A percentile compares a stretch with the other conserved stretches of the same genome.
These are phyloP conservation scores for Peromyscus nudipes DNA, from an alignment of 2,797 vertebrate species.

Conservation along the genomic window DNA sequence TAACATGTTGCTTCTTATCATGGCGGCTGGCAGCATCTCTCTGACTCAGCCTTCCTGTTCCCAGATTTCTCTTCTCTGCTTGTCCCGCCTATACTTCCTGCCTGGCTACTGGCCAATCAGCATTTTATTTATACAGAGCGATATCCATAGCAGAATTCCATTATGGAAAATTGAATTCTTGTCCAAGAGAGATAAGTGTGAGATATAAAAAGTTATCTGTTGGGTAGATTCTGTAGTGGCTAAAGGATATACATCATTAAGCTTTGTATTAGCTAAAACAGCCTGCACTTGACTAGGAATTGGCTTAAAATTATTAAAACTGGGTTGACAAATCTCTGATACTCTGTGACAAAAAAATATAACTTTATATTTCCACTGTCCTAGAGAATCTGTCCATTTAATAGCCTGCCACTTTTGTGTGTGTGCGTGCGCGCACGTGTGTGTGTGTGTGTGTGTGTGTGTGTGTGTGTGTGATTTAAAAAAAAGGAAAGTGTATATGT, in stretches of 20 bases:
- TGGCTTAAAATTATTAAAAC: slow-evolving; percentile 10
- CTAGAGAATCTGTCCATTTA: slow-evolving; percentile 8
- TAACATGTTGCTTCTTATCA: no score
- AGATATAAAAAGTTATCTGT: background rate
- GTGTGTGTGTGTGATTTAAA: background rate
- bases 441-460: background rate
- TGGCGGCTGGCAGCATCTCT: no score
- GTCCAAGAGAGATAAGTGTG: background rate
- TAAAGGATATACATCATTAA: background rate
- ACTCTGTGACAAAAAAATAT: background rate
- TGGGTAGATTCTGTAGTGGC: background rate
- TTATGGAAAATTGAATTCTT: slow-evolving; percentile 31
- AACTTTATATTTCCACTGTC: slow-evolving; percentile 22
- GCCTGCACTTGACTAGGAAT: background rate
- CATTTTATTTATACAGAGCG: no score
- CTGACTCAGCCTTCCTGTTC: no score
- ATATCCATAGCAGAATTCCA: background rate
- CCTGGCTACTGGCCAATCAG: no score
- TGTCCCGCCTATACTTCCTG: no score
- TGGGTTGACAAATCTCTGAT: background rate
- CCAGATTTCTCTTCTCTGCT: no score
- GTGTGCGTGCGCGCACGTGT: slow-evolving; percentile 56
- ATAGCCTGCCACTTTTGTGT: slow-evolving; percentile 47
- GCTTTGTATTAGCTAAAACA: background rate
- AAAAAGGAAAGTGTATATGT: background rate